Percentiles rank a stretch among this genome's conserved stretches.
phyloP scores from a whole-genome alignment of 2,113 vertebrate species.

The Atractosteus spatula region DNA sequence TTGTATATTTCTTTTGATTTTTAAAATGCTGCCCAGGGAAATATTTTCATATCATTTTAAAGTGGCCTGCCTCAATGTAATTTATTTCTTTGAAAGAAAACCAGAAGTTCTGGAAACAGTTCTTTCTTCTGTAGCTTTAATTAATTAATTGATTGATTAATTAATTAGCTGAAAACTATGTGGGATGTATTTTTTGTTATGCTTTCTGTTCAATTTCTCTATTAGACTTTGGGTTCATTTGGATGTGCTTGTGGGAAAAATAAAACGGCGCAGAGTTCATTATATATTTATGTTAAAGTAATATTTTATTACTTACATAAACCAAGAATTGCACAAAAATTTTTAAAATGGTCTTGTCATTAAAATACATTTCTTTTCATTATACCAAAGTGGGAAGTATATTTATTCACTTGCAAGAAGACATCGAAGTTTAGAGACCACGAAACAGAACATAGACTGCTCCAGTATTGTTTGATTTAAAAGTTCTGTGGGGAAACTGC shows the following conservation, averaged over 20 bases:
- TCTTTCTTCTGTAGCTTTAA: slow-evolving; percentile 87
- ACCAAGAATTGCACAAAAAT: slow-evolving; percentile 90
- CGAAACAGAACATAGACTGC: no score
- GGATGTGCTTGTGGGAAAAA: slow-evolving; percentile 89
- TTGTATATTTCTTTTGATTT: slow-evolving; percentile 73
- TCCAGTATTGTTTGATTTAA: not conserved
- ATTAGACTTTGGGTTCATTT: slow-evolving; percentile 85
- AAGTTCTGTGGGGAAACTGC: not conserved
- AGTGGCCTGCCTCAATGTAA: slow-evolving; percentile 81
- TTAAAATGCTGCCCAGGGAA: slow-evolving; percentile 85
- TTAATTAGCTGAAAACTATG: slow-evolving; percentile 71
- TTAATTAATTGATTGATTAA: slow-evolving; percentile 72
- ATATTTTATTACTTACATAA: slow-evolving; percentile 93
- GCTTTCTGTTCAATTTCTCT: slow-evolving; percentile 55
- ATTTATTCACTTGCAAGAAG: slow-evolving; percentile 22
- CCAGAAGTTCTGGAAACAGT: slow-evolving; percentile 77
- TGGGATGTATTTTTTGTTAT: slow-evolving; percentile 81
- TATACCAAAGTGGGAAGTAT: slow-evolving; percentile 52
- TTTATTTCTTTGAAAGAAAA: slow-evolving; percentile 83
- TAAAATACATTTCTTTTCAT: slow-evolving; percentile 76
- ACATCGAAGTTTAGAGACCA: no score
- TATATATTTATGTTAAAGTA: slow-evolving; percentile 91
- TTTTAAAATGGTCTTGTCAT: slow-evolving; percentile 93
- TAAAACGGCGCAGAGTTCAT: slow-evolving; percentile 85
- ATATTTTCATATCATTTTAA: slow-evolving; percentile 82